Base-by-base conservation (phyloP, 2,113 vertebrate species). In the Taxidea taxus region DNA sequence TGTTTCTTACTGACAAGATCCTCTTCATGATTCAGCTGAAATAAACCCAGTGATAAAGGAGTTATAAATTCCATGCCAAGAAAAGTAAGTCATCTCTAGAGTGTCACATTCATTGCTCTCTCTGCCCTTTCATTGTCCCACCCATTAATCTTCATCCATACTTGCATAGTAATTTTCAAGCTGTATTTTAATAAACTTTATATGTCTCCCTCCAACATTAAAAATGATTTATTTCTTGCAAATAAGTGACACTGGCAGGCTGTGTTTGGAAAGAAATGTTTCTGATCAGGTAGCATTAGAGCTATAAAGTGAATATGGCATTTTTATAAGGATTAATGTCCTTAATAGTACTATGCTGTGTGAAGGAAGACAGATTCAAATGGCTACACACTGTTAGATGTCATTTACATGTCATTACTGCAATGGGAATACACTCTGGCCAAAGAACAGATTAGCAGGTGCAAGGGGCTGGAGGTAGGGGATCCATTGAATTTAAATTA, bases 171-270 rank as follows among this genome's bases (percentile, higher is more conserved):
- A 68, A 95, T 75, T 93, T 80, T 64, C 85, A 66, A 86, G 80
- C 44, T 93, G 15, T 49, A 89, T 78, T 91, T 84, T 96, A 89
- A 84, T 85, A 93, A 95, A 85, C 70, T 80, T 90, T 64, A 42
- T 39, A 49, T 70, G 68, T 62, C 25, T 90, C 86, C 72, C 62
- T 15, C 15, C 47, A 81, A 23, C 49, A 64, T 92, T 80, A 74
- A 97, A 90, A 93, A 85, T 90, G 37, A 90, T 74, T 66, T 84
- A 85, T 72, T 80, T 90, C 34, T 90, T 90, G 16, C 49, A 87
- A 86, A 39, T 49, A 84, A 84, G 42, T 1, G 10, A 92, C 86
- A n/a, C 31, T 42, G 34, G 4, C 68, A 82, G 74, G 23, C 39
- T 81, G 20, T 86, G 64, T 86, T 86, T 90, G 64, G 66, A 74